These are phyloP conservation scores for Sigmodon hispidus DNA, from an alignment of 2,113 vertebrate genomes.

Conservation along the genomic window DNA sequence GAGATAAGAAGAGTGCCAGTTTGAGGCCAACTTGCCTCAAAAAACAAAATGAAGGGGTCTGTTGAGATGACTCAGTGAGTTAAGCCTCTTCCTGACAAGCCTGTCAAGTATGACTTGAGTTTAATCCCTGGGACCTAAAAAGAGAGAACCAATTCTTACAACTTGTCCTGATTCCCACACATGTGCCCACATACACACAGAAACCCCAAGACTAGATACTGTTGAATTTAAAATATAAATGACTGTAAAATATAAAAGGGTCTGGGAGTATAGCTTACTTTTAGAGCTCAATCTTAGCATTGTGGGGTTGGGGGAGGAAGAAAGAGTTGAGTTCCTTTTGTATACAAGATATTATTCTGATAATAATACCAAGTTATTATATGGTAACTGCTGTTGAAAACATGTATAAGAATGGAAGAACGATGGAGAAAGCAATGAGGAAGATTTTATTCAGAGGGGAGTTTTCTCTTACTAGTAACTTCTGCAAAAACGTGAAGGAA, in stretches of 20 bases:
- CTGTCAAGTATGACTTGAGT: background rate
- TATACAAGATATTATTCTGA: background rate
- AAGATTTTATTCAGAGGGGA: slow-evolving; percentile 23
- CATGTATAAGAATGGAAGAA: background rate
- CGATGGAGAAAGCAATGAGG: background rate
- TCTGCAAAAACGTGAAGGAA: slow-evolving; percentile 21
- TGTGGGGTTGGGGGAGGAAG: background rate
- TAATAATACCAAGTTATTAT: slow-evolving; percentile 20
- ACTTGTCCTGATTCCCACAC: background rate
- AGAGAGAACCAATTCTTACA: background rate
- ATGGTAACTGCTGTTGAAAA: slow-evolving; percentile 6
- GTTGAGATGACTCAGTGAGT: background rate
- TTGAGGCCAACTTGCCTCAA: background rate
- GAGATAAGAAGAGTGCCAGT: background rate
- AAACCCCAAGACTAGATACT: background rate
- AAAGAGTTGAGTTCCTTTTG: background rate
- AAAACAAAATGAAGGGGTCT: background rate
- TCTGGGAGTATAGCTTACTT: background rate
- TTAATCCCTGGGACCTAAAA: background rate
- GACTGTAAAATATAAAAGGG: background rate
- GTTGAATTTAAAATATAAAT: slow-evolving; percentile 55
- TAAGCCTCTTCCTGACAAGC: background rate
- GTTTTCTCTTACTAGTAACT: slow-evolving; percentile 4
- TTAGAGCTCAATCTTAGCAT: background rate
- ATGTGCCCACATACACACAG: background rate